These are phyloP conservation scores for Acheta domesticus DNA, from an alignment of 2,888 invertebrate species.

Conservation along the genomic window DNA sequence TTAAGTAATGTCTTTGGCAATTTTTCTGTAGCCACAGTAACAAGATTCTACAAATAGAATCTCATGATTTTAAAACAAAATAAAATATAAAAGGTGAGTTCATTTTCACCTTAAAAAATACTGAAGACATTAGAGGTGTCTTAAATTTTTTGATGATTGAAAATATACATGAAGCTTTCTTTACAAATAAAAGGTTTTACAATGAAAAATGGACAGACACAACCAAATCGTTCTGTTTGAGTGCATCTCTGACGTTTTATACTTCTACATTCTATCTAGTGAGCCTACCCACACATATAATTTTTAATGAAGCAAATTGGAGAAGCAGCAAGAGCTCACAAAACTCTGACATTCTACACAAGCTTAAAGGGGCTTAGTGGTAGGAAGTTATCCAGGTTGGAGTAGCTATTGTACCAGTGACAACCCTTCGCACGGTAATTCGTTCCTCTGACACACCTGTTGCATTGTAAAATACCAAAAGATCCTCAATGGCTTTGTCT, in stretches of 20 bases:
- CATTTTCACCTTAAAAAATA: too few species aligned
- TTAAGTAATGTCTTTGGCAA: too few species aligned
- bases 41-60: too few species aligned
- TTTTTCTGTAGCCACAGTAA: too few species aligned
- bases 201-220: too few species aligned
- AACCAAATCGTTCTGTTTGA: not conserved
- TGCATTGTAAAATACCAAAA: slow-evolving; percentile 70
- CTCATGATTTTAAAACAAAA: too few species aligned
- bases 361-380: slow-evolving; percentile 23
- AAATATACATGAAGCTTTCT: too few species aligned
- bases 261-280: not conserved
- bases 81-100: too few species aligned
- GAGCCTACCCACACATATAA: too few species aligned
- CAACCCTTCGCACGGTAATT: slow-evolving; percentile 66
- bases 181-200: too few species aligned
- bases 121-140: too few species aligned
- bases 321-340: not conserved
- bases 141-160: too few species aligned
- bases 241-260: not conserved
- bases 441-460: slow-evolving; percentile 67
- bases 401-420: slow-evolving; percentile 54
- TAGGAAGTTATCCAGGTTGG: slow-evolving; percentile 56
- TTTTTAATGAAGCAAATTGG: not conserved
- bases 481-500: slow-evolving; percentile 79
- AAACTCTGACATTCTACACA: not conserved